A percentile compares a stretch with the other conserved stretches of the same genome.
phyloP scores from a whole-genome alignment of 2,888 invertebrate genomes.

The Operophtera brumata region DNA sequence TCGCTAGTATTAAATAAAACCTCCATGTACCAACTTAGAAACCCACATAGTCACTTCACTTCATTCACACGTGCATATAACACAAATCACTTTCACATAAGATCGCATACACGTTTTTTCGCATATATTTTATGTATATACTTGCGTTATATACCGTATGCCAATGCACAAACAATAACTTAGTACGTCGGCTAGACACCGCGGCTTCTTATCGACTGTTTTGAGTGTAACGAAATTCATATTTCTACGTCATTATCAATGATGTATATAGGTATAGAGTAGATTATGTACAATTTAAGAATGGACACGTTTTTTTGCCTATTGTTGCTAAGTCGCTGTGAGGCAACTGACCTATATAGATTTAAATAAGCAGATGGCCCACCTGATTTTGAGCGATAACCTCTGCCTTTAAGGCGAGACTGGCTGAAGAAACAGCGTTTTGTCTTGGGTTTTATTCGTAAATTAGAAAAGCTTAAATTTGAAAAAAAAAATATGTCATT shows the following conservation, averaged over 20 bases:
- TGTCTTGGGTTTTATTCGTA: too few relatives aligned
- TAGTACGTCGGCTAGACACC: conserved; percentile 7
- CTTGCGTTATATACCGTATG: not conserved
- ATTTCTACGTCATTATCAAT: conserved; percentile 21
- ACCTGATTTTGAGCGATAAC: too few relatives aligned
- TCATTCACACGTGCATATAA: conserved; percentile 4
- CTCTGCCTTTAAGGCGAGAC: too few relatives aligned
- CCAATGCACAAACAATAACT: not conserved
- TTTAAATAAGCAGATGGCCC: too few relatives aligned
- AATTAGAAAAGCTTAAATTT: too few relatives aligned
- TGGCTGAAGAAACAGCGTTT: too few relatives aligned
- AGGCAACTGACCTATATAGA: conserved; percentile 4
- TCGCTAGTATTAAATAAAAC: too few relatives aligned
- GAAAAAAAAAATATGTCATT: too few relatives aligned
- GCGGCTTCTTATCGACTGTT: conserved; percentile 14
- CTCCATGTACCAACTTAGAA: too few relatives aligned
- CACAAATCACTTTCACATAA: conserved; percentile 5
- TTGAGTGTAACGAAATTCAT: conserved; percentile 17
- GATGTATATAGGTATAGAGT: conserved; percentile 12
- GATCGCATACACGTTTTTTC: not conserved
- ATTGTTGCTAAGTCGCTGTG: conserved; percentile 9
- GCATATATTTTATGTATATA: not conserved
- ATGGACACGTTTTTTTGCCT: not conserved
- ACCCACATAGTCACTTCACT: not conserved
- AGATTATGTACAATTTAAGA: conserved; percentile 7